Percentiles rank a stretch among this genome's conserved stretches.
These are phyloP conservation scores for Caiman crocodilus DNA, from an alignment of 2,797 vertebrate genomes.

Conservation along the genomic window DNA sequence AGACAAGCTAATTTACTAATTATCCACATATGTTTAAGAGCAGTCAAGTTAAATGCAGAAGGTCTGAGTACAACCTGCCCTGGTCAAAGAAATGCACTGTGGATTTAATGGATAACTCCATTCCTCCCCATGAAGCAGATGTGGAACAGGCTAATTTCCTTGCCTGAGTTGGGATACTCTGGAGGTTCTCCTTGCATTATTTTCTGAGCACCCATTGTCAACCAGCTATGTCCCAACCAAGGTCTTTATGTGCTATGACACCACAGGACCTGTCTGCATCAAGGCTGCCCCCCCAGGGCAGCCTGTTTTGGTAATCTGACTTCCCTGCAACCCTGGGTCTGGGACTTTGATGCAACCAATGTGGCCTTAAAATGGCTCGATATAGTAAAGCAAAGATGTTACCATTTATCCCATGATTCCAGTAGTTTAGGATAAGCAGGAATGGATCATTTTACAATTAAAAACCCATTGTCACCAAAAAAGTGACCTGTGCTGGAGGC, in stretches of 20 bases:
- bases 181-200: background rate
- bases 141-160: background rate
- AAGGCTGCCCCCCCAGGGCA: background rate
- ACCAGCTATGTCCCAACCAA: background rate
- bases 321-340: too few relatives aligned
- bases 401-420: background rate
- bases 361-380: background rate
- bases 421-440: background rate
- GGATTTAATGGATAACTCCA: background rate
- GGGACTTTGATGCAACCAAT: background rate
- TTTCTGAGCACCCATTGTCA: background rate
- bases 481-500: background rate
- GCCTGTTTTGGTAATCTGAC: background rate
- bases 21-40: background rate
- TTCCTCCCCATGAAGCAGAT: background rate
- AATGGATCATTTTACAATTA: background rate
- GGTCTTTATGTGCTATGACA: background rate
- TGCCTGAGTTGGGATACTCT: background rate
- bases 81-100: background rate
- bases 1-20: background rate
- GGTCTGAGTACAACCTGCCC: background rate
- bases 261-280: accelerated
- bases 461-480: background rate
- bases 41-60: background rate
- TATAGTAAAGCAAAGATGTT: background rate